Evolutionary conservation across 2,797 vertebrate species (phyloP).

Genomic region (Paratrypauchen microcephalus): DNA sequence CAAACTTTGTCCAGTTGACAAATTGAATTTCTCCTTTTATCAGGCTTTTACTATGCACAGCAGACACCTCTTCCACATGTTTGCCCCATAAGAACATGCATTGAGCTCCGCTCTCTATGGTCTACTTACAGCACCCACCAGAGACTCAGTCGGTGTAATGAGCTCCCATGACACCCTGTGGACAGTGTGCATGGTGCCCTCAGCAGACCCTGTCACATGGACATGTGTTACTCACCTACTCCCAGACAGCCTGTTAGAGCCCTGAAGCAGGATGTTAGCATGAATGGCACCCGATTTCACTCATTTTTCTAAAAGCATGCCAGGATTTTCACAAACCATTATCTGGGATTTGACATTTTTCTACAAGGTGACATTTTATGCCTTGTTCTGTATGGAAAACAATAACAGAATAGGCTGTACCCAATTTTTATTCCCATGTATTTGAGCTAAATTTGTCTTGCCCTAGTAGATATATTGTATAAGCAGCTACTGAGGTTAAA

Average conservation of each 20-base stretch:
- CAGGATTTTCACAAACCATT: slow-evolving; percentile 1
- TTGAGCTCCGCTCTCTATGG: slow-evolving; percentile 43
- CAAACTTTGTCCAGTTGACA: too few relatives aligned
- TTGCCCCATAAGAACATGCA: slow-evolving; percentile 51
- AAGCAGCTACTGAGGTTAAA: too few relatives aligned
- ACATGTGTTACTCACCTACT: slow-evolving; percentile 43
- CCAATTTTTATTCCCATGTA: too few relatives aligned
- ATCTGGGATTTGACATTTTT: background rate
- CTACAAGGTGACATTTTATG: slow-evolving; percentile 1
- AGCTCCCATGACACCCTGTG: slow-evolving; percentile 58
- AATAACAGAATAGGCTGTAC: background rate
- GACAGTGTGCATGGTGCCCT: slow-evolving; percentile 26
- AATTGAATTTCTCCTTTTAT: too few relatives aligned
- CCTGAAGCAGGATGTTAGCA: slow-evolving; percentile 39
- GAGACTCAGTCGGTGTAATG: slow-evolving; percentile 61
- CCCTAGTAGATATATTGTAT: too few relatives aligned
- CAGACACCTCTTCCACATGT: slow-evolving; percentile 42
- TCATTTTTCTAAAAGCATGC: background rate
- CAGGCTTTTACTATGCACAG: slow-evolving; percentile 68
- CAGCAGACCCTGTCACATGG: slow-evolving; percentile 29
- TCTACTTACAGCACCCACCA: slow-evolving; percentile 57
- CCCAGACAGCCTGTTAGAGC: slow-evolving; percentile 23
- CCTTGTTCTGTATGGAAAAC: background rate
- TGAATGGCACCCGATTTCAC: background rate
- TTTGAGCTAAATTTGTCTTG: too few relatives aligned